A percentile compares a stretch with the other conserved stretches of the same genome.
These are phyloP conservation scores for Drosophila equinoxialis DNA, from an alignment of 1,140 invertebrate species.

Conservation along the genomic window DNA sequence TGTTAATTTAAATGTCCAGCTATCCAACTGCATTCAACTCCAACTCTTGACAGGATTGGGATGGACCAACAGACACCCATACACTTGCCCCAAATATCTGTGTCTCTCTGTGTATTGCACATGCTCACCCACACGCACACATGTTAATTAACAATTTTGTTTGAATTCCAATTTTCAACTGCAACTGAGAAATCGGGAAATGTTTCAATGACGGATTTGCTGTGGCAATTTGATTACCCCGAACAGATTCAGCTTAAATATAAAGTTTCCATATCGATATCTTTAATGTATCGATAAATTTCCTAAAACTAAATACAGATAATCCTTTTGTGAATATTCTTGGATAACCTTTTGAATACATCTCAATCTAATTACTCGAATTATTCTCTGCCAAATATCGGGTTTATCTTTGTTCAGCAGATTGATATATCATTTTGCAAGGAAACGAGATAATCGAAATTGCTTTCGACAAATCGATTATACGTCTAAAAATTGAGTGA, in stretches of 20 bases:
- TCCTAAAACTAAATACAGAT: too few species aligned
- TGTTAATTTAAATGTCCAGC: conserved; percentile 55
- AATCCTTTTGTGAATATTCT: too few species aligned
- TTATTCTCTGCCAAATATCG: too few species aligned
- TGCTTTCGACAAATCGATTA: too few species aligned
- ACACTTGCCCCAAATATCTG: background rate
- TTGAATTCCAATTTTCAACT: conserved; percentile 57
- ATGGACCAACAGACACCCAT: background rate
- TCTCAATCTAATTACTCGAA: too few species aligned
- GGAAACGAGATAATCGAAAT: too few species aligned
- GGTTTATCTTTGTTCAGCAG: too few species aligned
- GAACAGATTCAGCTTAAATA: background rate
- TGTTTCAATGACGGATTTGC: conserved; percentile 10
- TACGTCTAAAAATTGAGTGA: too few species aligned
- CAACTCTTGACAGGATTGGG: conserved; percentile 12
- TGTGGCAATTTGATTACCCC: background rate
- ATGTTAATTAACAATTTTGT: conserved; percentile 71
- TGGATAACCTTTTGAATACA: too few species aligned
- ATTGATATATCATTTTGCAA: too few species aligned
- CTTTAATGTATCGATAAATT: too few species aligned
- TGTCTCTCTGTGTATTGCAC: background rate
- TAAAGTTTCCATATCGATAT: too few species aligned
- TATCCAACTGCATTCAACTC: conserved; percentile 22
- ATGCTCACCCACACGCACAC: conserved; percentile 29
- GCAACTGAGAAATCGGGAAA: conserved; percentile 46